Evolutionary conservation across 2,888 invertebrate genomes (phyloP), one percentile per base, ranked within the genome.

Genomic region (Julus scanicus): DNA sequence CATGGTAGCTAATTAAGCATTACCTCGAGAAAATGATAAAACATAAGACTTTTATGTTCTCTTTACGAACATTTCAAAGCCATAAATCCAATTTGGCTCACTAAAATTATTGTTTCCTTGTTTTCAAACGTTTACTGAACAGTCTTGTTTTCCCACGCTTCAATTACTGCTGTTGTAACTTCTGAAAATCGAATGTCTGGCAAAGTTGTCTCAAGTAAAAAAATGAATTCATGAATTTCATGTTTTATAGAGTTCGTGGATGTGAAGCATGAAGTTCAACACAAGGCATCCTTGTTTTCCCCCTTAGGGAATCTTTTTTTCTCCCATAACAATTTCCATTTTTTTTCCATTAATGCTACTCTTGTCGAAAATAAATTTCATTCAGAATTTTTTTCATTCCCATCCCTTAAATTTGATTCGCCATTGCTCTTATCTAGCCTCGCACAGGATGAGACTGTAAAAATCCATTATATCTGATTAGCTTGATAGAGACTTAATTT

Each of bases 161-260:
- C 71, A 71, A 71, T 71, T 71, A 71, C 71, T 71, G 71, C 71
- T 71, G 29, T 71, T 29, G 11, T 8, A 9, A 71, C 5, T 71
- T 29, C 29, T 71, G 29, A 71, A 71, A 71, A 71, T 71, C 29
- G 71, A 71, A 71, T 71, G 71, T 71, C 71, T 71, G 29, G 29
- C 8, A 71, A 71, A 29, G 71, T 20, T 71, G 71, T 29, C 71
- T 71, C 29, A n/a, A 71, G 29, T 20, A 29, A 29, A 20, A 29
- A 20, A 20, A 20, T 20, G 11, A 71, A 71, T 71, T 71, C 71
- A 29, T 71, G 71, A 71, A 29, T 71, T 71, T 71, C 71, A 71
- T 71, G 71, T 71, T 71, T 63, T 63, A n/a, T 63, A 63, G 63
- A n/a, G n/a, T 63, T 63, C 63, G 63, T 63, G 63, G 71, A 71